Percentiles rank a stretch among this genome's conserved stretches.
Evolutionary conservation across 2,888 invertebrate species (phyloP).

Genomic region (Ganaspis brasiliensis): DNA sequence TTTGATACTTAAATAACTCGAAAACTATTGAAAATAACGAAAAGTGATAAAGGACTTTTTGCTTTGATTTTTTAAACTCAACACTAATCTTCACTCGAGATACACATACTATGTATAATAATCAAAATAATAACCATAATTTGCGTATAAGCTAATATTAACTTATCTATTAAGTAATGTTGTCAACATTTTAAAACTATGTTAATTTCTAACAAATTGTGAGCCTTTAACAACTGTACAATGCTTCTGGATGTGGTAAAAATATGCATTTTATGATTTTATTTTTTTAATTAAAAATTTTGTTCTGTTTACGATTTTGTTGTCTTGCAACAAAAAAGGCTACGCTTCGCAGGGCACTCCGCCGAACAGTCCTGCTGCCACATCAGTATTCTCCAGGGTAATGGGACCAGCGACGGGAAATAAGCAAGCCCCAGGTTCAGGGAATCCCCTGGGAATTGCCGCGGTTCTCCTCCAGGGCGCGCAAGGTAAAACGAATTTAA

Average conservation of each 20-base stretch:
- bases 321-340: slow-evolving; percentile 65
- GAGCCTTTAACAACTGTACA: background rate
- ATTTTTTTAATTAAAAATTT: slow-evolving; percentile 13
- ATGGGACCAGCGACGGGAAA: slow-evolving; percentile 72
- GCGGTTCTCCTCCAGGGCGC: slow-evolving; percentile 80
- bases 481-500: slow-evolving; percentile 76
- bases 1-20: too few relatives aligned
- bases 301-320: slow-evolving; percentile 55
- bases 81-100: too few relatives aligned
- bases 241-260: background rate
- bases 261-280: background rate
- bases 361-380: slow-evolving; percentile 75
- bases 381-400: slow-evolving; percentile 76
- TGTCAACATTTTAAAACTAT: too few relatives aligned
- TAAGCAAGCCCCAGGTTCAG: slow-evolving; percentile 69
- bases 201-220: too few relatives aligned
- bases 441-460: slow-evolving; percentile 77
- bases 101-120: too few relatives aligned
- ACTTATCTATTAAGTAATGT: too few relatives aligned
- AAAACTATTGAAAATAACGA: too few relatives aligned
- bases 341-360: slow-evolving; percentile 77
- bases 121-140: too few relatives aligned
- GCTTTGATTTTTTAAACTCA: too few relatives aligned
- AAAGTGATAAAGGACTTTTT: too few relatives aligned
- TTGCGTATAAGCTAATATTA: too few relatives aligned